Evolutionary conservation across 2,113 vertebrate genomes (phyloP), one percentile per base, ranked within the genome.

Genomic region (Corapipo altera): DNA sequence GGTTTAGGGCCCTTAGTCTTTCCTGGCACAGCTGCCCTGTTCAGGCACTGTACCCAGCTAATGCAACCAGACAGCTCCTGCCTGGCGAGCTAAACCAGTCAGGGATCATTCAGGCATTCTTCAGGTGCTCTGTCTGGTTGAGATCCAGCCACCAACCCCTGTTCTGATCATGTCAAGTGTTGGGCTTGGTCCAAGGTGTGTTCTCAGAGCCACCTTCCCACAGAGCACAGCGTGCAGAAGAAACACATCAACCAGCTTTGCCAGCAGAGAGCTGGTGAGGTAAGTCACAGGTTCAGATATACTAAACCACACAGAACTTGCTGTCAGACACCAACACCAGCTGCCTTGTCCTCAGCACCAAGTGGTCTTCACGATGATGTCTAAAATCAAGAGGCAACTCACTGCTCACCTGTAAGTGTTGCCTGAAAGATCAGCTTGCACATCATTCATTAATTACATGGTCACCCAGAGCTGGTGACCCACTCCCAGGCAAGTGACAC

Each of bases 381-480:
- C 67, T 54, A 28, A 90, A 88, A 52, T 20, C 9, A 66, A 61
- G 24, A 65, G 3, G 12, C 12, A 92, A 8, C 14, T 70, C 17
- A 0, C 15, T 39, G 14, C 6, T 43, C 4, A 15, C 6, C 44
- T 49, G 5, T 15, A 37, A 35, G 8, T 3, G 2, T 55, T 20
- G 46, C 43, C 57, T 55, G 21, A 19, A 17, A 12, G 11, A 7
- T 33, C 32, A 23, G 6, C 39, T 61, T 70, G 30, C 33, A 57
- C 39, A 48, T 39, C 27, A 19, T n/a, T 30, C 61, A 43, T 43
- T 41, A 64, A 30, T 21, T 28, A 10, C 11, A 2, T 7, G 11
- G 33, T 46, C 41, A 32, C 30, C 9, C 49, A 33, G 62, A 49
- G 35, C 52, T 64, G 41, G 21, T 93, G 57, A 9, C 33, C 59